A percentile compares a stretch with the other conserved stretches of the same genome.
These are phyloP conservation scores for Archegozetes longisetosus DNA, from an alignment of 1,140 invertebrate genomes.

Conservation along the genomic window DNA sequence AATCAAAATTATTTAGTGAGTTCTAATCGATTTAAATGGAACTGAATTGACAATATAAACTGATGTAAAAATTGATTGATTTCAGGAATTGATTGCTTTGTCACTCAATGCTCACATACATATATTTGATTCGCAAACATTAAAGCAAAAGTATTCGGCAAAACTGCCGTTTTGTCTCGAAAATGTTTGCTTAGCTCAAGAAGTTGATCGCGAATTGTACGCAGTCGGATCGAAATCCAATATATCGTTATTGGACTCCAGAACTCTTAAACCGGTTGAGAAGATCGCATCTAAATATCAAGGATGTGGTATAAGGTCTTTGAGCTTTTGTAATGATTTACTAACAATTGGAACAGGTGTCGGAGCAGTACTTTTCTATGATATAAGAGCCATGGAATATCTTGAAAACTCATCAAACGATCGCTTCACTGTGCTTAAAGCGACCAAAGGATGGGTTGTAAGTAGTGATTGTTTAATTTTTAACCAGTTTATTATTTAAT, in stretches of 20 bases:
- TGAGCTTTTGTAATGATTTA: conserved; percentile 72
- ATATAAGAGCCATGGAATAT: conserved; percentile 74
- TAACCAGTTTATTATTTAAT: conserved; percentile 3
- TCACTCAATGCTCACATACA: conserved; percentile 77
- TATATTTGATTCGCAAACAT: conserved; percentile 76
- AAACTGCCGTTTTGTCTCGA: conserved; percentile 76
- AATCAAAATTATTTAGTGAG: conserved; percentile 38
- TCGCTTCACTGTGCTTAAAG: conserved; percentile 53
- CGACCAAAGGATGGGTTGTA: conserved; percentile 75
- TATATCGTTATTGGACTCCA: conserved; percentile 68
- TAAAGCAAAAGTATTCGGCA: conserved; percentile 59
- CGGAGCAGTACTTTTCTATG: conserved; percentile 83
- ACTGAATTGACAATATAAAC: conserved; percentile 22
- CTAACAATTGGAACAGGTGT: conserved; percentile 83
- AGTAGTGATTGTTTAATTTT: background rate
- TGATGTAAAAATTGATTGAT: too few relatives aligned
- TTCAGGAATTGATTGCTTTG: conserved; percentile 34
- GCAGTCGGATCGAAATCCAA: conserved; percentile 85
- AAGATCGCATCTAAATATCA: conserved; percentile 35
- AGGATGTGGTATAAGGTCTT: conserved; percentile 52
- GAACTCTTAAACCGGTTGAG: conserved; percentile 56
- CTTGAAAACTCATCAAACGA: conserved; percentile 59
- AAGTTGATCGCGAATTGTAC: conserved; percentile 59
- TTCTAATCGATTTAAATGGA: background rate
- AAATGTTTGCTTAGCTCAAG: conserved; percentile 76